Evolutionary conservation across 2,888 invertebrate genomes (phyloP).

Genomic region (Eilema depressum): DNA sequence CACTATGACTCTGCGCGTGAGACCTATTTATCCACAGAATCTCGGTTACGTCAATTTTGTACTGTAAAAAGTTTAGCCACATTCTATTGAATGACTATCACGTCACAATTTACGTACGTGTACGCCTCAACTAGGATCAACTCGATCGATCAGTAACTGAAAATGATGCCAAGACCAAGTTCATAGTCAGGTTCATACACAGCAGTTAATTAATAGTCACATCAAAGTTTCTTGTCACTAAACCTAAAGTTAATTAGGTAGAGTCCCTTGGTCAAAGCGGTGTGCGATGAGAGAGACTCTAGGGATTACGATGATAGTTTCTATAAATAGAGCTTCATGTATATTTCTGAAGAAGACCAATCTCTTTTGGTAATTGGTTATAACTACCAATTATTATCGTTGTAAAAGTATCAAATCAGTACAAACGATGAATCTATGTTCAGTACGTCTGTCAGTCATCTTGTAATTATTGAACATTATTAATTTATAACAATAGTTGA

Average conservation of each 20-base stretch:
- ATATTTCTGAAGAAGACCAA: neutral
- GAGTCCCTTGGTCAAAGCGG: neutral
- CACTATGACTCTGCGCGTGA: constrained; percentile 31
- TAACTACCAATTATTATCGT: neutral
- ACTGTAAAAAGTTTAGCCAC: constrained; percentile 4
- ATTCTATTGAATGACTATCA: constrained; percentile 1
- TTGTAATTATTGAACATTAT: neutral
- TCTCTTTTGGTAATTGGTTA: neutral
- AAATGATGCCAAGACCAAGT: neutral
- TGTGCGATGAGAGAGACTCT: neutral
- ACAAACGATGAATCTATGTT: neutral
- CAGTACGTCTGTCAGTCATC: neutral
- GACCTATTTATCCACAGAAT: neutral
- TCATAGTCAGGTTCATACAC: neutral
- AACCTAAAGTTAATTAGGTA: neutral
- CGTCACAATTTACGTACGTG: constrained; percentile 1
- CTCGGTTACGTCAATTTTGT: neutral
- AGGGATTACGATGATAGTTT: neutral
- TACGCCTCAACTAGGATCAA: neutral
- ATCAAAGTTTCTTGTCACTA: neutral
- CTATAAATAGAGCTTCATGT: neutral
- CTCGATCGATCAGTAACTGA: neutral
- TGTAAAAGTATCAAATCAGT: neutral
- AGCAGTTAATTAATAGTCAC: neutral
- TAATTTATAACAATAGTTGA: neutral